phyloP scores from a whole-genome alignment of 2,797 vertebrate species.

The Enteromius mattozi region DNA sequence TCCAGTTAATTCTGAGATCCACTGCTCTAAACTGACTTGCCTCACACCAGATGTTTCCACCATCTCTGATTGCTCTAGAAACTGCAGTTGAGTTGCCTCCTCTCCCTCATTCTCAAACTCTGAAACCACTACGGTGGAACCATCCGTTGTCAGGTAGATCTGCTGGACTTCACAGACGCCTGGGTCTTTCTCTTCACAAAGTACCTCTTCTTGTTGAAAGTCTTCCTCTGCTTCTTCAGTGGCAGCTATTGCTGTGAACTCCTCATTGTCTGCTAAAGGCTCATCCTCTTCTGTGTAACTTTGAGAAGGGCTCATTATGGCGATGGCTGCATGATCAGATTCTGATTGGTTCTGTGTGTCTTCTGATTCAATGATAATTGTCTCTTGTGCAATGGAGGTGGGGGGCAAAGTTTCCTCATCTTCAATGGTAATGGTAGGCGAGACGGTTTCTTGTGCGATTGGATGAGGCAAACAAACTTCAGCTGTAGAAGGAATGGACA shows the following conservation, averaged over 20 bases:
- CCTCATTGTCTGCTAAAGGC: slow-evolving; percentile 20
- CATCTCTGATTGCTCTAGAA: slow-evolving; percentile 47
- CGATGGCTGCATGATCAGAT: slow-evolving; percentile 41
- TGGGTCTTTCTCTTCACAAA: slow-evolving; percentile 54
- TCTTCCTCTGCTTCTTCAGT: slow-evolving; percentile 34
- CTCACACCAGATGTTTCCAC: slow-evolving; percentile 67
- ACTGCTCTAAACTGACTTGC: slow-evolving; percentile 79
- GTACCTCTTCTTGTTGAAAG: slow-evolving; percentile 53
- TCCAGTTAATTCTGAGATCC: slow-evolving; percentile 80
- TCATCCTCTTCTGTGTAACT: slow-evolving; percentile 43
- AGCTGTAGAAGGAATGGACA: slow-evolving; percentile 31
- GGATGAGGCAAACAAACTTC: slow-evolving; percentile 48
- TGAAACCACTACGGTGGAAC: slow-evolving; percentile 58
- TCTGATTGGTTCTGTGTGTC: slow-evolving; percentile 48
- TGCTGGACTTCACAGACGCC: slow-evolving; percentile 46
- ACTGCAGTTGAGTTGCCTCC: slow-evolving; percentile 56
- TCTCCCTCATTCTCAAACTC: slow-evolving; percentile 46
- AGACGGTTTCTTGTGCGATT: slow-evolving; percentile 33
- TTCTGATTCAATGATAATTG: slow-evolving; percentile 49
- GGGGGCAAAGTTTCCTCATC: slow-evolving; percentile 43
- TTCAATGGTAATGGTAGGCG: slow-evolving; percentile 12
- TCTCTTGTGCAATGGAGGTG: slow-evolving; percentile 54
- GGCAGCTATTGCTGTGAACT: neutral
- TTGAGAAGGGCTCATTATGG: slow-evolving; percentile 54
- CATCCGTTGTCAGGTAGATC: slow-evolving; percentile 57